These are phyloP conservation scores for Lacanobia wlatinum DNA, from an alignment of 2,888 invertebrate species.

Conservation along the genomic window DNA sequence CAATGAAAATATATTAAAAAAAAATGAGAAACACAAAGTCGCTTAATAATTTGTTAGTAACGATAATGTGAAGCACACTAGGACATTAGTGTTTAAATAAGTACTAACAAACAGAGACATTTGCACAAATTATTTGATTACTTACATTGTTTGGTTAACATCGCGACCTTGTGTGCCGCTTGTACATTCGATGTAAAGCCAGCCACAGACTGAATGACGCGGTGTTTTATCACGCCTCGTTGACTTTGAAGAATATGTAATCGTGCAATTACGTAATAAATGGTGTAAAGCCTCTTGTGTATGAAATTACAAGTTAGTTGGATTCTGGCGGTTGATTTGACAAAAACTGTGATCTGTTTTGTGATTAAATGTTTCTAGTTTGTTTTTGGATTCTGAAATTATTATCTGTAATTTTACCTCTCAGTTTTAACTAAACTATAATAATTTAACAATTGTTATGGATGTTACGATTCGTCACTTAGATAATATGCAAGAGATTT, in stretches of 20 bases:
- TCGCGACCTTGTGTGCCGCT: constrained; percentile 55
- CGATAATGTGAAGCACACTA: constrained; percentile 7
- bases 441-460: no score
- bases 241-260: constrained; percentile 30
- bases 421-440: no score
- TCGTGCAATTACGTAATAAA: constrained; percentile 28
- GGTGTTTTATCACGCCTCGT: constrained; percentile 29
- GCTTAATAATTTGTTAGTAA: constrained; percentile 27
- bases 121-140: constrained; percentile 56
- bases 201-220: constrained; percentile 44
- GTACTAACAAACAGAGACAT: constrained; percentile 42
- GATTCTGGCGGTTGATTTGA: not conserved
- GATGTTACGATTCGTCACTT: no score
- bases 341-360: not conserved
- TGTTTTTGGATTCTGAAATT: not conserved
- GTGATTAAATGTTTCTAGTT: not conserved
- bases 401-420: no score
- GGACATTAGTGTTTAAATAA: constrained; percentile 29
- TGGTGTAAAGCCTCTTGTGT: constrained; percentile 15
- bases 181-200: constrained; percentile 55
- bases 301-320: not conserved
- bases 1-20: not conserved
- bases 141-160: constrained; percentile 60
- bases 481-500: no score
- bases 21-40: constrained; percentile 4